Conservation (phyloP, 2,888 invertebrate species). For the Nomada ferruginata region DNA sequence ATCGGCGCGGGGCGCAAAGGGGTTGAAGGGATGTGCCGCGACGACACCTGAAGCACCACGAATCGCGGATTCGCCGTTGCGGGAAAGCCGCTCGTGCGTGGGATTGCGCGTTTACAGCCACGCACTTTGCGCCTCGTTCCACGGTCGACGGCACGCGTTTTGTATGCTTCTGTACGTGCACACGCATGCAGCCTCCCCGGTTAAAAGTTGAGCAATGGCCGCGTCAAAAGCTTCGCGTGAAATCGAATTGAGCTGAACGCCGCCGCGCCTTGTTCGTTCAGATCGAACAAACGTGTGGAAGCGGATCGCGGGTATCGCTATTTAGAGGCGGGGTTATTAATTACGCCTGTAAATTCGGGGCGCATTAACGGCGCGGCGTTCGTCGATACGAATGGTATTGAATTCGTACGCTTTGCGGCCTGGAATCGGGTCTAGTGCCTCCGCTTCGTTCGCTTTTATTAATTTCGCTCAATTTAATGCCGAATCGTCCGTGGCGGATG, state of each 20-base stretch:
- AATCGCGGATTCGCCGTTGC: slow-evolving; percentile 45
- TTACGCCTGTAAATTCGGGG: slow-evolving; percentile 30
- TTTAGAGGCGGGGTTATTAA: slow-evolving; percentile 39
- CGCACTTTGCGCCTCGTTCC: slow-evolving; percentile 49
- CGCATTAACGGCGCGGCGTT: slow-evolving; percentile 14
- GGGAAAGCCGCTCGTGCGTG: slow-evolving; percentile 63
- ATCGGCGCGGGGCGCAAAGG: slow-evolving; percentile 31
- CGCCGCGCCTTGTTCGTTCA: neutral
- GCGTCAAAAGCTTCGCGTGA: slow-evolving; percentile 45
- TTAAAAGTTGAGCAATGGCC: slow-evolving; percentile 9
- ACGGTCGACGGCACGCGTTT: slow-evolving; percentile 38
- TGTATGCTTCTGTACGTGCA: slow-evolving; percentile 19
- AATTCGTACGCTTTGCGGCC: neutral
- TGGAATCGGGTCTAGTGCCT: neutral
- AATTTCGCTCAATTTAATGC: neutral
- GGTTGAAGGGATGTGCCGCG: slow-evolving; percentile 5
- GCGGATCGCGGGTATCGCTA: slow-evolving; percentile 31
- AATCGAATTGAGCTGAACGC: slow-evolving; percentile 44
- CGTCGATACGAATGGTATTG: neutral
- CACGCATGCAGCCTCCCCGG: slow-evolving; percentile 1
- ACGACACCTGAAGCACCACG: slow-evolving; percentile 73
- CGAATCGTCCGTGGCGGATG: neutral
- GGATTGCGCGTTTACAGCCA: slow-evolving; percentile 61
- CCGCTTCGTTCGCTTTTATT: neutral
- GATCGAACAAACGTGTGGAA: slow-evolving; percentile 29